Evolutionary conservation across 2,888 invertebrate genomes (phyloP), one percentile per base, ranked within the genome.

Genomic region (Pristionchus mayeri): DNA sequence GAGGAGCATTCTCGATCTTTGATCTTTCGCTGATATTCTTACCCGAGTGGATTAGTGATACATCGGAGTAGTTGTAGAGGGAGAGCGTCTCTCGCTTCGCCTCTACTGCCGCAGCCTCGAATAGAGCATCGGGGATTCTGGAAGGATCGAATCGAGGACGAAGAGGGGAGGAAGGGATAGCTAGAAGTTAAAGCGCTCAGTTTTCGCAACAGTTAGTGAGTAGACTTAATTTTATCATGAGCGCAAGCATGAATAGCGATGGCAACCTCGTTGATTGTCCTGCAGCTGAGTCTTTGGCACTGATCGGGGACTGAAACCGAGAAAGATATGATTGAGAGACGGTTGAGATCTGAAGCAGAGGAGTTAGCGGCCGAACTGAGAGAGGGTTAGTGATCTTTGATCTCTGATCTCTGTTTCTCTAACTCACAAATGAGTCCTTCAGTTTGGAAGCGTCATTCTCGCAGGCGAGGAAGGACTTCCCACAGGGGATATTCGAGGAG

Each of bases 381-480:
- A 18, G 24, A 18, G 71, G 71, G 71, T 71, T 71, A 71, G 71
- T 40, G 71, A 44, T 78, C 78, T 50, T 52, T 50, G 37, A 76
- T 76, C 48, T 76, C 44, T 30, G 11, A 52, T 40, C 37, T 71
- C 40, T 40, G n/a, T 7, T 4, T 21, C 24, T 11, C 34, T 11
- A 63, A 76, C 76, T 78, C 21, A 78, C 76, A 30, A 78, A 78
- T 18, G 76, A 27, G 27, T 78, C 76, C 48, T 50, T 48, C 50
- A 78, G 40, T 24, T 78, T 78, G 11, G 76, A 78, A 4, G 76
- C 24, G 27, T 89, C 90, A 83, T 89, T 89, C n/a, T 88, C 89
- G 83, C 91, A 91, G 6, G 91, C 90, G 52, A 91, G 87, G 81
- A 91, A 91, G 18, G 90, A 89, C 76, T 89, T 91, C 44, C 91